Base-by-base conservation (phyloP, 2,888 invertebrate genomes). In the Drosophila nr. fundita region DNA sequence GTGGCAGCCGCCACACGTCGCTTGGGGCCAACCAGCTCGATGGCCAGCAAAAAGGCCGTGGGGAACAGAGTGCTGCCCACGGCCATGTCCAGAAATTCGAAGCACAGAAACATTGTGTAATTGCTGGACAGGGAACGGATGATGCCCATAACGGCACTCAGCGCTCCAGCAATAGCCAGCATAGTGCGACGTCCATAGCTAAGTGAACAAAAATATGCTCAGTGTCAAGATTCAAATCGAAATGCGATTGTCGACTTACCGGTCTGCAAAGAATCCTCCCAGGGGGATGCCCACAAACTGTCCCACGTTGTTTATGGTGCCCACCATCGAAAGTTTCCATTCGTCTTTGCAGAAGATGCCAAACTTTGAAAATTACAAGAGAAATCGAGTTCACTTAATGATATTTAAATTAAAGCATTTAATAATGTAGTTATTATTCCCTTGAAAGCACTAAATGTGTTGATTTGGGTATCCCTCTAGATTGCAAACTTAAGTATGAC, bases 11-110 rank as follows among this genome's bases (percentile, higher is more conserved):
- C 93, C 24, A 96, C 96, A 49, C 97, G 94, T 65, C 95, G 95
- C 76, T 95, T 94, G 15, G 96, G 96, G 0, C 96, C 96, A 40
- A 97, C 95, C 93, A 97, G 94, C 91, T 97, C 97, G 80, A 97
- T 93, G 95, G 96, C 96, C 69, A 92, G 60, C 83, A 97, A 95
- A 91, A 96, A 96, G 58, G 95, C 95, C 0, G 96, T 95, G 11
- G 96, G 95, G 88, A 95, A 97, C 11, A 96, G 95, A 0, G 96
- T 96, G 36, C 96, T 95, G 0, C 96, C 95, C 34, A 96, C 94
- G 0, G 95, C 93, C 3, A 96, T 95, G 88, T 96, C 97, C 1
- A 96, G 87, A 67, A 97, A 95, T 91, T 97, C 96, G 40, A 96
- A 94, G 0, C 94, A 89, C 30, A 96, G 81, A 91, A 96, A 97